Evolutionary conservation across 1,140 invertebrate species (phyloP).

Genomic region (Drosophila arawakana): DNA sequence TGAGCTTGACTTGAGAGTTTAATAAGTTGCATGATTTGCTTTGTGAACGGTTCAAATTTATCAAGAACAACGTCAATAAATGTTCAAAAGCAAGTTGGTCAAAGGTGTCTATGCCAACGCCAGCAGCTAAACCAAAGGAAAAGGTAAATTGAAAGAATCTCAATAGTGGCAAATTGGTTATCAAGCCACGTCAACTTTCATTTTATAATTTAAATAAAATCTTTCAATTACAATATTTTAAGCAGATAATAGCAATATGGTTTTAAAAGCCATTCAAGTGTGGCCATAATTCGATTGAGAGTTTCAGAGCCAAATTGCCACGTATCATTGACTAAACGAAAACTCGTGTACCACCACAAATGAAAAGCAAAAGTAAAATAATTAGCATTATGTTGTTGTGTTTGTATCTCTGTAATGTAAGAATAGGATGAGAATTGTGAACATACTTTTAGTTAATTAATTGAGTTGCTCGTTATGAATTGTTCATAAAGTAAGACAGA

Average conservation of each 20-base stretch:
- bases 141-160: not conserved
- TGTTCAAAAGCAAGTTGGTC: conserved; percentile 42
- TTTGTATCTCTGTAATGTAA: conserved; percentile 45
- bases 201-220: too few species aligned
- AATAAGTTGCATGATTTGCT: conserved; percentile 64
- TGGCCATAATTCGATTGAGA: too few species aligned
- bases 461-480: conserved; percentile 79
- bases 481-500: conserved; percentile 62
- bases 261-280: too few species aligned
- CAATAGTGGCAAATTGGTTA: not conserved
- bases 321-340: conserved; percentile 55
- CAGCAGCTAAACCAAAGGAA: not conserved
- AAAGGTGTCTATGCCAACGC: conserved; percentile 38
- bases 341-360: not conserved
- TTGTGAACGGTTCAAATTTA: conserved; percentile 63
- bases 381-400: conserved; percentile 66
- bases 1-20: conserved; percentile 41
- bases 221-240: too few species aligned
- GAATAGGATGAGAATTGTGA: conserved; percentile 44
- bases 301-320: not conserved
- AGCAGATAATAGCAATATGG: too few species aligned
- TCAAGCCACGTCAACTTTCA: not conserved
- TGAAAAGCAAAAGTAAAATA: conserved; percentile 61
- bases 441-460: conserved; percentile 72
- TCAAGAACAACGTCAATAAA: conserved; percentile 71